Percentiles rank a stretch among this genome's conserved stretches.
These are phyloP conservation scores for Gallinago nigripennis DNA, from an alignment of 2,797 vertebrate genomes.

Conservation along the genomic window DNA sequence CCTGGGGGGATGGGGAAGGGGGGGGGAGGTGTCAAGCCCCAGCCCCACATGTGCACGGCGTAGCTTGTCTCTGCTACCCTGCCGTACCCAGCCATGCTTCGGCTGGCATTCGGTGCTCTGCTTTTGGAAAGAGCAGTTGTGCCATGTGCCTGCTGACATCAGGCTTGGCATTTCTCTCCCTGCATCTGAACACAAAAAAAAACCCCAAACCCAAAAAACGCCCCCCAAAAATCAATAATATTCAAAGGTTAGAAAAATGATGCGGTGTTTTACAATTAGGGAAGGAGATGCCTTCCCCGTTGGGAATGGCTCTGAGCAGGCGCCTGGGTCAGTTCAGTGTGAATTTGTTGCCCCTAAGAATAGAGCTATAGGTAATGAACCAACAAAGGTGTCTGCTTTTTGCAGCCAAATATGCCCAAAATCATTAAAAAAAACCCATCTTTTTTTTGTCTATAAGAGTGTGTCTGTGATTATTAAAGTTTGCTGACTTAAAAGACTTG, in stretches of 20 bases:
- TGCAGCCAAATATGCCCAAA: background rate
- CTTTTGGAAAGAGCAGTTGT: conserved; percentile 1
- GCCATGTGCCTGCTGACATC: conserved; percentile 6
- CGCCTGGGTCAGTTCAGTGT: background rate
- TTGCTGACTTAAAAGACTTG: background rate
- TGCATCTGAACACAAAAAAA: background rate
- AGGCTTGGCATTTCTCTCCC: background rate
- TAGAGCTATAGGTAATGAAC: background rate
- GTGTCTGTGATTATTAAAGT: background rate
- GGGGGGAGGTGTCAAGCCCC: background rate
- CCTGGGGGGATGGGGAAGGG: background rate
- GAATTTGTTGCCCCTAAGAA: background rate
- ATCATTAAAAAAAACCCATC: background rate
- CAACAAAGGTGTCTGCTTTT: background rate
- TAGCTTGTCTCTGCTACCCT: background rate
- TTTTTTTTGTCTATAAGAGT: background rate
- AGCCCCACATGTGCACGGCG: background rate
- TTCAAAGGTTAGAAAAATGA: conserved; percentile 1
- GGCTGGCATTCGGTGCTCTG: background rate
- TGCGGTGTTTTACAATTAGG: background rate
- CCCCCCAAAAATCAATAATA: background rate
- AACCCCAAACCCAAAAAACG: background rate
- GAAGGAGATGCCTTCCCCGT: background rate
- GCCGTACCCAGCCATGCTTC: background rate
- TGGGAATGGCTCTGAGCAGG: background rate